Evolutionary conservation across 2,113 vertebrate species (phyloP), one percentile per base, ranked within the genome.

Genomic region (Psettodes erumei): DNA sequence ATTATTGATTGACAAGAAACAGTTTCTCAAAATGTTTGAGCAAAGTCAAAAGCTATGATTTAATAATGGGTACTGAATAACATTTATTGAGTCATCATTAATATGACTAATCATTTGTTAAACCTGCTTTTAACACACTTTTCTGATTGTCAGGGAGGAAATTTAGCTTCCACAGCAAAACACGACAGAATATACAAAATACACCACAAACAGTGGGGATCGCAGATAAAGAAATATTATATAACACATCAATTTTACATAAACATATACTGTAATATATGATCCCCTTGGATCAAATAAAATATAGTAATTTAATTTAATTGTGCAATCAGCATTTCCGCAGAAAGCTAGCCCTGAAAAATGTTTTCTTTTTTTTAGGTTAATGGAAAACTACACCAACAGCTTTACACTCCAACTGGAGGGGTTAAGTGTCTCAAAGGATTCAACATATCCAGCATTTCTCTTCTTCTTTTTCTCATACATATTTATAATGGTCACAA

Each of bases 341-440:
- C 19, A 9, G 43, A 21, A 47, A 1, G 8, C 3, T 8, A 2
- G 16, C 40, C 7, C 4, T 42, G 15, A 42, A 6, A 42, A 2
- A 4, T 21, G n/a, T 88, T 37, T 18, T 37, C 33, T 40, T 58
- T 42, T 9, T 35, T 42, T n/a, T 30, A 56, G 53, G 3, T 12
- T 6, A 65, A 90, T 91, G 90, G 77, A 83, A 35, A 91, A 91
- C 71, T 27, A 60, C 30, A 79, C 76, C 43, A 84, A 64, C 55
- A 43, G 83, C 19, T 16, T 71, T 2, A 38, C 65, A 5, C 87
- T 91, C 8, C 61, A 54, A 10, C 30, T 92, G 2, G 89, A 92
- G 27, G 89, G 84, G 5, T 55, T 92, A 6, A 72, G 66, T 2
- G 16, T 92, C n/a, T 32, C 78, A 15, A 11, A 62, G 18, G 40